Base-by-base conservation (phyloP, 2,888 invertebrate species). In the Andrena camellia region DNA sequence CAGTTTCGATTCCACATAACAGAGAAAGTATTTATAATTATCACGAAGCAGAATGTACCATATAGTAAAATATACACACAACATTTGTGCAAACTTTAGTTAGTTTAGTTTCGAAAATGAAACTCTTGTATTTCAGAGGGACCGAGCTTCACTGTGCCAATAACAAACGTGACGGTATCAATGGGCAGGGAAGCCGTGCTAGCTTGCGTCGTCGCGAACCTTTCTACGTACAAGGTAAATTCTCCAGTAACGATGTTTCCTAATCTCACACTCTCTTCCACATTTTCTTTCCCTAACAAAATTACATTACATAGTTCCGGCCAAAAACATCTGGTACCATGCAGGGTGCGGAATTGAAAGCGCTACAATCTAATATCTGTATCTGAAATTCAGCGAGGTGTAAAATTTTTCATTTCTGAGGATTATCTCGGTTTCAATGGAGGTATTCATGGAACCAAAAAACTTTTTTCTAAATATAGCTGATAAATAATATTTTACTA, bases 141-240 rank as follows among this genome's bases (percentile, higher is more conserved):
- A 94, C 97, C 97, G 64, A 97, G 96, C 90, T 98, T 98, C 95
- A 97, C 96, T 91, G 96, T 96, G 81, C 97, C 97, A 85, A 97
- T 98, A 93, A 95, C 96, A 91, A 98, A 98, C 95, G 97, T 97
- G 92, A 98, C 98, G 48, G 96, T 97, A 48, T 97, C 98, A 29
- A 96, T 98, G 86, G 97, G 98, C 63, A 95, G 98, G 81, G 98
- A 98, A 94, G 98, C 97, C 17, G 95, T 97, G 77, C 95, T 98
- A 80, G 96, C 97, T 73, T 98, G 98, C 93, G 95, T 97, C 79
- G 98, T 98, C n/a, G 97, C 98, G 94, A 97, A 97, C 94, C 96
- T 98, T 86, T 96, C 96, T 82, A 95, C 96, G 50, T 98, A 97
- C 93, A 98, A 98, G 97, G 98, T 98, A 95, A 94, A 93, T 80